Evolutionary conservation across 2,888 invertebrate species (phyloP), one percentile per base, ranked within the genome.

Genomic region (Itoplectis maculator): DNA sequence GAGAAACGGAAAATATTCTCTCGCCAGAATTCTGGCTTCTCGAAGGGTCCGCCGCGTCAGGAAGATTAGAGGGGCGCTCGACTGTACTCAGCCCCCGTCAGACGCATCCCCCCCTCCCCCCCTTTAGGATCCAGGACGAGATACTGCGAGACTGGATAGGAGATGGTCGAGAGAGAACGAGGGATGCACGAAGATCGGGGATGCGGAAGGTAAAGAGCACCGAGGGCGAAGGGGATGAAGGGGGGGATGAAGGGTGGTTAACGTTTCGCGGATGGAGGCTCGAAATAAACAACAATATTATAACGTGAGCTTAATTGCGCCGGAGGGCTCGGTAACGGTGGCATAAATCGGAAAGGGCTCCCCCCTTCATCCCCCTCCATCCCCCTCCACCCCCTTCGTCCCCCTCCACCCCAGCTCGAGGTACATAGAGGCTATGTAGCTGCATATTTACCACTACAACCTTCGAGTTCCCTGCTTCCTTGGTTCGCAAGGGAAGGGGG

Each of bases 291-390:
- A 92, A 92, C 91, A 90, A 92, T 92, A 92, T 92, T 92, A 92
- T 92, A 92, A 91, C 91, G 90, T 90, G 90, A 90, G 92, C 91
- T 92, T 92, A 92, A 92, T 92, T 92, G 91, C 90, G 89, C 90
- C 88, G 87, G 91, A 91, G 91, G 91, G 90, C 90, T 90, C 88
- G 90, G 89, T 90, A 92, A 91, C 56, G 89, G 88, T 87, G 59
- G 89, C 90, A 91, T 92, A 91, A 92, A 91, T 92, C 90, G 90
- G 89, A 87, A 85, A 87, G 87, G 87, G 84, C 72, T 78, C 79
- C 81, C 69, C 45, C 59, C 13, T n/a, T n/a, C n/a, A n/a, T 74
- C 66, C 66, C 66, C 82, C 66, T 73, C 84, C 79, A 72, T 74
- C 66, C 66, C 66, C 82, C 66, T 73, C 84, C 79, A 72, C 83